These are phyloP conservation scores for Chloroclystis v-ata DNA, from an alignment of 2,888 invertebrate genomes.

Conservation along the genomic window DNA sequence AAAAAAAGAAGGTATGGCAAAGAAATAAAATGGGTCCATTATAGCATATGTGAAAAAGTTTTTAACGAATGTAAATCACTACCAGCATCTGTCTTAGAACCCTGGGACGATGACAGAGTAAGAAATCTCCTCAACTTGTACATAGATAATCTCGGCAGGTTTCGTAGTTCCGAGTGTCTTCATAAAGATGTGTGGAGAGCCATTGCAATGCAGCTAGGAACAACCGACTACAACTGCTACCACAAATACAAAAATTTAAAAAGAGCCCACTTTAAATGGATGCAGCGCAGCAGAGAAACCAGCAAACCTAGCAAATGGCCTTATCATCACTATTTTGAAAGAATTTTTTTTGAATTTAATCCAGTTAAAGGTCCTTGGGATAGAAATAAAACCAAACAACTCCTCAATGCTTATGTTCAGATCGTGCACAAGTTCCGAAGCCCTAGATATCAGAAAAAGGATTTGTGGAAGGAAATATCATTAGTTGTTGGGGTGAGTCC, in stretches of 20 bases:
- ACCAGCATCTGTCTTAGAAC: slow-evolving; percentile 48
- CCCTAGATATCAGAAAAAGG: slow-evolving; percentile 62
- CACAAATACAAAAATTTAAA: slow-evolving; percentile 69
- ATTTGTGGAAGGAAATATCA: slow-evolving; percentile 63
- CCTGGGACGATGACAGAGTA: slow-evolving; percentile 65
- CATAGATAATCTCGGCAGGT: slow-evolving; percentile 57
- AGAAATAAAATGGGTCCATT: slow-evolving; percentile 68
- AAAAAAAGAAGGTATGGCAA: slow-evolving; percentile 62
- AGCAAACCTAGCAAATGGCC: slow-evolving; percentile 64
- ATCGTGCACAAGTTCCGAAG: slow-evolving; percentile 61
- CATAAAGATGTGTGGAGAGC: slow-evolving; percentile 70
- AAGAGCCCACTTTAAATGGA: slow-evolving; percentile 60
- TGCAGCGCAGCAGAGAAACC: slow-evolving; percentile 49
- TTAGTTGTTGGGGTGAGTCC: slow-evolving; percentile 50
- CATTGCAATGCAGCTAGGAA: slow-evolving; percentile 54
- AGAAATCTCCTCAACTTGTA: slow-evolving; percentile 55
- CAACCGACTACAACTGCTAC: slow-evolving; percentile 65
- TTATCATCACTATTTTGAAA: slow-evolving; percentile 63
- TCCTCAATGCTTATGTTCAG: slow-evolving; percentile 57
- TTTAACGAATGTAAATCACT: slow-evolving; percentile 61
- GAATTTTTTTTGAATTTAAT: slow-evolving; percentile 60
- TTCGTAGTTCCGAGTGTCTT: slow-evolving; percentile 48
- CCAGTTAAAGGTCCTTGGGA: slow-evolving; percentile 57
- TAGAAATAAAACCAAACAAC: slow-evolving; percentile 48
- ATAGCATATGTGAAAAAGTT: slow-evolving; percentile 59